phyloP scores from a whole-genome alignment of 2,797 vertebrate genomes.

The Enteromius argenteus region DNA sequence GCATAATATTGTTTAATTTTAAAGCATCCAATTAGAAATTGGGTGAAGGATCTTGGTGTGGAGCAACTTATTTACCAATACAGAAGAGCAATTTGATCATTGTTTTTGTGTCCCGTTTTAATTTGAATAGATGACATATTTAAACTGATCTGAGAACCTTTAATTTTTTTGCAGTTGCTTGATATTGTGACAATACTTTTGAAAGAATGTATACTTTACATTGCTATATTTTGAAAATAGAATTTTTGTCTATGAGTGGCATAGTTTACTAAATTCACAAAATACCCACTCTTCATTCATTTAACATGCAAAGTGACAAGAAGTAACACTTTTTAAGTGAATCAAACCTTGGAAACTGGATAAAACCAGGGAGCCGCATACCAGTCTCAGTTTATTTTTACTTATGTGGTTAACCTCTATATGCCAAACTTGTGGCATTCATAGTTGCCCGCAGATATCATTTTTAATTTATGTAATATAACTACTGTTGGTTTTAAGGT shows the following conservation, averaged over 20 bases:
- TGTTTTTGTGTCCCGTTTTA: neutral
- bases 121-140: neutral
- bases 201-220: neutral
- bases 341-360: neutral
- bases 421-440: constrained; percentile 32
- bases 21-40: neutral
- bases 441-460: neutral
- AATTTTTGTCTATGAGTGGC: neutral
- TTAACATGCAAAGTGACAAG: neutral
- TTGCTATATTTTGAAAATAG: neutral
- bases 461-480: constrained; percentile 33
- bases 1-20: neutral
- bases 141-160: neutral
- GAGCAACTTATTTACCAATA: neutral
- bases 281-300: neutral
- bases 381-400: constrained; percentile 6
- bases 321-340: neutral
- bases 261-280: neutral
- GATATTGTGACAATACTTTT: neutral
- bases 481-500: constrained; percentile 20
- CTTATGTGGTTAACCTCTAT: constrained; percentile 22
- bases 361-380: neutral
- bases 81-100: neutral
- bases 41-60: neutral
- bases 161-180: neutral